These are phyloP conservation scores for Kryptopterus vitreolus DNA, from an alignment of 2,797 vertebrate genomes.

Conservation along the genomic window DNA sequence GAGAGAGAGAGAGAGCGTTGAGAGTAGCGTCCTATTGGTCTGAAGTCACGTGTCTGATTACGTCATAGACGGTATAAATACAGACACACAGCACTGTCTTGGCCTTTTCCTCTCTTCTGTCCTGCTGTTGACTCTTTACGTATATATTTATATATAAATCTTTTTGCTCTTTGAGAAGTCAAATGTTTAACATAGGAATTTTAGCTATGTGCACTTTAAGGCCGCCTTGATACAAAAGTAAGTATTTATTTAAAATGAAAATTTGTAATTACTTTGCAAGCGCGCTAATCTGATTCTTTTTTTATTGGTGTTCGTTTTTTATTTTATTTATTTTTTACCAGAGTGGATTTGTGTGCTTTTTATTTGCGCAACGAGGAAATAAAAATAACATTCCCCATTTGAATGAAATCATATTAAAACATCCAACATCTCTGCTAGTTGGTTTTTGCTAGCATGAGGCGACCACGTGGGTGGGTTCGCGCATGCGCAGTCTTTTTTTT, in stretches of 20 bases:
- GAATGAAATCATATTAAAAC: neutral
- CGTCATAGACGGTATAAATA: neutral
- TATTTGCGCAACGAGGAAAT: neutral
- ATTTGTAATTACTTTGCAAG: neutral
- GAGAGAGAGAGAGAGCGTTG: too few species aligned
- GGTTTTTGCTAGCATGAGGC: neutral
- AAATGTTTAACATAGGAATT: neutral
- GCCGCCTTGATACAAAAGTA: neutral
- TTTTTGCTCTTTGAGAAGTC: fast-evolving
- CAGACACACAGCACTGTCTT: fast-evolving
- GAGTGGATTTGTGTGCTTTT: neutral
- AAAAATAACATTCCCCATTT: neutral
- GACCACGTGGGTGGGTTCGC: neutral
- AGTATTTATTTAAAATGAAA: neutral
- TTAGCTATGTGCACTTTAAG: neutral
- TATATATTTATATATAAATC: too few species aligned
- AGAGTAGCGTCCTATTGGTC: neutral
- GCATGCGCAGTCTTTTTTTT: neutral
- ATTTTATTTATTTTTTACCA: neutral
- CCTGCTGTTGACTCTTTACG: too few species aligned
- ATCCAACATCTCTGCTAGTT: neutral
- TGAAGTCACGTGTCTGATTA: neutral
- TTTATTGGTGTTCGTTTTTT: too few species aligned
- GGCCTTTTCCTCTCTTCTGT: fast-evolving
- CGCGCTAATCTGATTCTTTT: neutral